Base-by-base conservation (phyloP, 2,113 vertebrate species). In the Aspiorhynchus laticeps region DNA sequence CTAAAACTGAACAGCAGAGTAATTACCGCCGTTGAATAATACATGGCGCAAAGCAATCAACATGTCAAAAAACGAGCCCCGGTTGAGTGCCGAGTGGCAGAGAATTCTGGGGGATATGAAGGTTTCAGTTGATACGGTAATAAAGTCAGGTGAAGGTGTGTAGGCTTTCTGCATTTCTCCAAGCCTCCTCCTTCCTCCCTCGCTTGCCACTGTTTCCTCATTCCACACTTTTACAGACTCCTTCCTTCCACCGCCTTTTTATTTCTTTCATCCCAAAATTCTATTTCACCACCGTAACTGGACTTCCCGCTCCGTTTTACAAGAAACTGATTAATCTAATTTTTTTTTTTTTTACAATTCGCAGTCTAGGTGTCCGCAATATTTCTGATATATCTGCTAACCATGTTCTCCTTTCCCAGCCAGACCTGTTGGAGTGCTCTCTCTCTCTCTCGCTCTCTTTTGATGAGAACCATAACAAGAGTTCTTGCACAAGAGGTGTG, bases 21-120 rank as follows among this genome's bases (percentile, higher is more conserved):
- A 86, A 86, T 89, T 84, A 87, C 65, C 10, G 53, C 36, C 19
- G 48, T 15, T 79, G 84, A 90, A 83, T 73, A 86, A 87, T 77
- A 86, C 73, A 85, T 74, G 73, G 11, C 24, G 53, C 78, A 65
- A 67, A 43, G 67, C 81, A 77, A 88, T 82, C 83, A 77, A 71
- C 78, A 46, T 79, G 85, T 48, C 85, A 75, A 53, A 65, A 75
- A 85, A 76, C 69, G 43, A 11, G 63, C n/a, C 53, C 84, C 12
- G 84, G 67, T 73, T 80, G 33, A 83, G 83, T 56, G 61, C 28
- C 48, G 61, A 87, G 77, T 38, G 38, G 86, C 48, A 56, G 28
- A 73, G 43, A n/a, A 43, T 51, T 76, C 85, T 86, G 61, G 15
- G 48, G 46, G 71, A 79, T 79, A 80, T 38, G 69, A 65, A 79